Conservation (phyloP, 2,888 invertebrate species). For the Cerastoderma edule region DNA sequence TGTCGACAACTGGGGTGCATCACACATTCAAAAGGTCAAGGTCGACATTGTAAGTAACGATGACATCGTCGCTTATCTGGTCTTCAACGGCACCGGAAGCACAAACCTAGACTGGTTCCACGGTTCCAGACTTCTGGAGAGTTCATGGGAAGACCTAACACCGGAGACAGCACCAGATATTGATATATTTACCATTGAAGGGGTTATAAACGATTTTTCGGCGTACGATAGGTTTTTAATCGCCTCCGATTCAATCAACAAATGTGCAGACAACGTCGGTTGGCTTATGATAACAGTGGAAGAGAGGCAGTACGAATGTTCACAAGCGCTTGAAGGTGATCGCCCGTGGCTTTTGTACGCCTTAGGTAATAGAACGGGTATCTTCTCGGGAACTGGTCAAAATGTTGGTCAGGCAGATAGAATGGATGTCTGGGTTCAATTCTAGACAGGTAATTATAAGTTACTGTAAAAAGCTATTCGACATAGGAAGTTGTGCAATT, state of each 20-base stretch:
- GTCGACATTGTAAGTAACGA: slow-evolving; percentile 6
- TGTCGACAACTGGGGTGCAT: slow-evolving; percentile 5
- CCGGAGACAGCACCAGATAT: not conserved
- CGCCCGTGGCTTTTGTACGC: not conserved
- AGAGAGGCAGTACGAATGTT: not conserved
- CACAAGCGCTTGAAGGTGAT: not conserved
- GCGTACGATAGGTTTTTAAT: not conserved
- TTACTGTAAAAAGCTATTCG: too few species aligned
- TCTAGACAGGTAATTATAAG: too few species aligned
- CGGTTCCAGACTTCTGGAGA: slow-evolving; percentile 1
- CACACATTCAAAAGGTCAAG: not conserved
- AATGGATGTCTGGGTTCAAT: slow-evolving; percentile 13
- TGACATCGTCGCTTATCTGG: slow-evolving; percentile 1
- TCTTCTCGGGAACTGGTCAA: not conserved
- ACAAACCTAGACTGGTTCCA: slow-evolving; percentile 8
- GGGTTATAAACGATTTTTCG: not conserved
- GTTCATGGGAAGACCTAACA: slow-evolving; percentile 16
- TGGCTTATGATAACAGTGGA: not conserved
- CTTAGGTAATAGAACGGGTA: not conserved
- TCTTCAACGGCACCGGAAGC: slow-evolving; percentile 15
- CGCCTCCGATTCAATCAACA: not conserved
- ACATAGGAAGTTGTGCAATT: too few species aligned
- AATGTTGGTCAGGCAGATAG: not conserved
- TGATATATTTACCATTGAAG: slow-evolving; percentile 1
- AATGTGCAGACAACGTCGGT: slow-evolving; percentile 9